A percentile compares a stretch with the other conserved stretches of the same genome.
phyloP scores from a whole-genome alignment of 2,113 vertebrate species.

The Bos javanicus region DNA sequence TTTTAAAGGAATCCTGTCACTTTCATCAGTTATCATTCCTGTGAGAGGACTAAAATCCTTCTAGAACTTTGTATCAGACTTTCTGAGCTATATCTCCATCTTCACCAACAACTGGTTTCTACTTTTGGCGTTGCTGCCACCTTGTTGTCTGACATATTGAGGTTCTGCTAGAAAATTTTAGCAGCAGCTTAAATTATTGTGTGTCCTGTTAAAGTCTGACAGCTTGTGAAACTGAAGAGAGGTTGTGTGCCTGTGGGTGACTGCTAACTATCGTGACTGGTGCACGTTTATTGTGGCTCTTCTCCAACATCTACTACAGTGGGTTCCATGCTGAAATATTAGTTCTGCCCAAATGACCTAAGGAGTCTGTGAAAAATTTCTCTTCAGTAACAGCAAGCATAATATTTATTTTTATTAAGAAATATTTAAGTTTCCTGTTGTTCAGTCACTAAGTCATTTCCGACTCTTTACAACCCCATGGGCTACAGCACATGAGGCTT shows the following conservation, averaged over 20 bases:
- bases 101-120: slow-evolving; percentile 48
- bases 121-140: slow-evolving; percentile 47
- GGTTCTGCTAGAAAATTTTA: slow-evolving; percentile 66
- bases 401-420: slow-evolving; percentile 5
- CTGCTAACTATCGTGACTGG: slow-evolving; percentile 60
- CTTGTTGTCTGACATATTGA: slow-evolving; percentile 44
- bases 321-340: slow-evolving; percentile 37
- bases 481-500: background rate
- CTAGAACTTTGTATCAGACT: slow-evolving; percentile 36
- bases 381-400: background rate
- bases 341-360: slow-evolving; percentile 35
- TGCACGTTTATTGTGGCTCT: slow-evolving; percentile 23
- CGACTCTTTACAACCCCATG: background rate
- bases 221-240: slow-evolving; percentile 62
- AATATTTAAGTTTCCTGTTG: background rate
- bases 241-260: slow-evolving; percentile 60
- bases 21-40: background rate
- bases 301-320: slow-evolving; percentile 33
- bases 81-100: slow-evolving; percentile 36
- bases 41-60: slow-evolving; percentile 59
- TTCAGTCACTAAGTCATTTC: background rate
- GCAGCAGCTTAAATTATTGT: slow-evolving; percentile 68
- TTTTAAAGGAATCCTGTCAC: background rate
- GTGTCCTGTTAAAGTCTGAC: slow-evolving; percentile 68
- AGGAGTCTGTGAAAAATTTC: slow-evolving; percentile 35